phyloP scores from a whole-genome alignment of 2,113 vertebrate species.

The Pholis gunnellus region DNA sequence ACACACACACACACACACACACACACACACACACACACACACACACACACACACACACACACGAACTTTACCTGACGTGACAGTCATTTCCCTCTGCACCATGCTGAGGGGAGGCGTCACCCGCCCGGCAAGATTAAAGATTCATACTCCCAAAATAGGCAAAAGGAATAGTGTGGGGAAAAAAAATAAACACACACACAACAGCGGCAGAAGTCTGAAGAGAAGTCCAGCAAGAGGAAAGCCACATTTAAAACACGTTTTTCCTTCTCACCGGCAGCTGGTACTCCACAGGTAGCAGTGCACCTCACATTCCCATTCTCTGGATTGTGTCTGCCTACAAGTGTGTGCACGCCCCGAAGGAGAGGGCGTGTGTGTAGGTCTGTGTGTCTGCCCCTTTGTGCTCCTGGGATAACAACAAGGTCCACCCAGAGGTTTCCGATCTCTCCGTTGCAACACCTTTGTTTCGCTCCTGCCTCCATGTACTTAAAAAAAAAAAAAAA shows the following conservation, averaged over 20 bases:
- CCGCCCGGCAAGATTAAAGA: conserved; percentile 44
- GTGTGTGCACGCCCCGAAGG: conserved; percentile 70
- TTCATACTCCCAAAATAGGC: conserved; percentile 62
- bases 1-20: too few species aligned
- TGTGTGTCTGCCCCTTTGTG: conserved; percentile 55
- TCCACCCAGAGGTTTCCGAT: conserved; percentile 54
- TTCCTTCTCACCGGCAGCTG: conserved; percentile 43
- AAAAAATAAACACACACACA: background rate
- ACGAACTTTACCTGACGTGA: conserved; percentile 77
- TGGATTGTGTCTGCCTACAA: conserved; percentile 60
- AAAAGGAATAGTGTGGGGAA: background rate
- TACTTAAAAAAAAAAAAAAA: background rate
- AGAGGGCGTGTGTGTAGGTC: conserved; percentile 68
- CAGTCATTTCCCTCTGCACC: conserved; percentile 77
- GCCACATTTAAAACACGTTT: background rate
- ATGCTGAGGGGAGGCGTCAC: conserved; percentile 55
- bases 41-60: background rate
- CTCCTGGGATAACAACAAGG: conserved; percentile 60
- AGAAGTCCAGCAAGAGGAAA: conserved; percentile 39
- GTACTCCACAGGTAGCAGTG: conserved; percentile 61
- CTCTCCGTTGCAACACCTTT: conserved; percentile 42
- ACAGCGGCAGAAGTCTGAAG: conserved; percentile 11
- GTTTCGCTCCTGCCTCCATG: background rate
- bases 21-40: too few species aligned
- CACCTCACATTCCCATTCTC: conserved; percentile 58